Percentiles rank a stretch among this genome's conserved stretches.
Evolutionary conservation across 2,888 invertebrate genomes (phyloP).

Genomic region (Oligia latruncula): DNA sequence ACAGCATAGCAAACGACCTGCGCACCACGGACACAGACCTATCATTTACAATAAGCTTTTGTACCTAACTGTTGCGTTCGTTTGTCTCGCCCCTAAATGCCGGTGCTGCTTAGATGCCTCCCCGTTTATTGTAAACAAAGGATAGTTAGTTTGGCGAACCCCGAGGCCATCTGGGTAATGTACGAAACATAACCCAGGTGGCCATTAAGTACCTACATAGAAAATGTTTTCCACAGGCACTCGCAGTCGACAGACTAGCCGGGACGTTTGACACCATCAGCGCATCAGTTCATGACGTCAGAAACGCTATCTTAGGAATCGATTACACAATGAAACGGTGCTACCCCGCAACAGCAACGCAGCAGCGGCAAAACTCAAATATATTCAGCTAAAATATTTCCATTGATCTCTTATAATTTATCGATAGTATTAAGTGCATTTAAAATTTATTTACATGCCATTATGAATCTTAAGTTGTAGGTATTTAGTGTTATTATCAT

Average conservation of each 20-base stretch:
- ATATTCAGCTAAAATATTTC: constrained; percentile 71
- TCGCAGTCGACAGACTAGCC: constrained; percentile 82
- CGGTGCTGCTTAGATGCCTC: not conserved
- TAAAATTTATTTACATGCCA: constrained; percentile 38
- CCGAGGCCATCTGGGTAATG: not conserved
- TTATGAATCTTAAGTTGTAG: constrained; percentile 49
- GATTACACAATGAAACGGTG: constrained; percentile 85
- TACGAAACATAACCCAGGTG: not conserved
- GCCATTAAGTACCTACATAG: not conserved
- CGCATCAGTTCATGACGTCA: constrained; percentile 80
- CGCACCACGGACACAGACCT: not conserved
- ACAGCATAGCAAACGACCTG: not conserved
- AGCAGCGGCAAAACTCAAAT: constrained; percentile 78
- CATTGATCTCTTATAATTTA: constrained; percentile 33
- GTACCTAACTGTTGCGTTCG: not conserved
- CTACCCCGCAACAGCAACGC: constrained; percentile 72
- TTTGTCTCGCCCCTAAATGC: not conserved
- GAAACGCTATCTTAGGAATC: constrained; percentile 83
- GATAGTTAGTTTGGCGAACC: not conserved
- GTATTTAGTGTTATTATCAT: constrained; percentile 34
- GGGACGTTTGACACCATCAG: constrained; percentile 81
- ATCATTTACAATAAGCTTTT: not conserved
- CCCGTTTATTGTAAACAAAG: not conserved
- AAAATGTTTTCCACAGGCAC: constrained; percentile 72
- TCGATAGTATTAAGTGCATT: constrained; percentile 27